phyloP scores from a whole-genome alignment of 1,140 invertebrate species.

The Laupala kohalensis region DNA sequence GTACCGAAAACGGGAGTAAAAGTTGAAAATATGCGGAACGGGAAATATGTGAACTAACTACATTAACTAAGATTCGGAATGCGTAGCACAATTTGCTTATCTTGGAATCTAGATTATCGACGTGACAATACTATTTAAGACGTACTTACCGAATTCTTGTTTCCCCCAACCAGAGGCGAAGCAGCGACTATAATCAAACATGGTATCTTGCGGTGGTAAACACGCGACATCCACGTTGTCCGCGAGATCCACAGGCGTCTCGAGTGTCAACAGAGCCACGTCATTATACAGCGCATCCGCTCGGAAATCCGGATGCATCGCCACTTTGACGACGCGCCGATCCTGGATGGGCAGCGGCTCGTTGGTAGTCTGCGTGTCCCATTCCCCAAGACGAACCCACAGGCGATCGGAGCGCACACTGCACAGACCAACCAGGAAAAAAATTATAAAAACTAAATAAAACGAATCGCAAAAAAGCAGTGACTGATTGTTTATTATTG shows the following conservation, averaged over 20 bases:
- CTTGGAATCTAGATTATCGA: too few relatives aligned
- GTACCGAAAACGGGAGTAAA: too few relatives aligned
- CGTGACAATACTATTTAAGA: too few relatives aligned
- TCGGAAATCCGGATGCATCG: constrained; percentile 28
- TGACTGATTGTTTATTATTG: too few relatives aligned
- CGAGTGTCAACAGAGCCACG: constrained; percentile 32
- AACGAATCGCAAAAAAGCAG: too few relatives aligned
- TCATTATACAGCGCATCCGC: constrained; percentile 30
- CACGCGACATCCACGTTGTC: constrained; percentile 36
- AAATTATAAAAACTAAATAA: too few relatives aligned
- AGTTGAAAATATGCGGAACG: too few relatives aligned
- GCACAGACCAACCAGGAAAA: neutral
- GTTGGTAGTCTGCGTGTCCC: constrained; percentile 42
- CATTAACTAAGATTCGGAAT: too few relatives aligned
- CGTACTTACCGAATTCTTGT: constrained; percentile 35
- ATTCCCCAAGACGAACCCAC: constrained; percentile 51
- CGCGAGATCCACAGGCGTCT: constrained; percentile 21
- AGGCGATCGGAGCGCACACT: constrained; percentile 11
- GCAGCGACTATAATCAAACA: constrained; percentile 28
- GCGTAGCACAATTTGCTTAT: too few relatives aligned
- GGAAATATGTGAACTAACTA: too few relatives aligned
- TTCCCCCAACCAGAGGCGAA: constrained; percentile 54
- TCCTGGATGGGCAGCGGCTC: constrained; percentile 42
- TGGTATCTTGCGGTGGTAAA: constrained; percentile 25
- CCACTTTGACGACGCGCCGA: constrained; percentile 27